Percentiles rank a stretch among this genome's conserved stretches.
phyloP scores from a whole-genome alignment of 2,888 invertebrate species.

The Timandra comae region DNA sequence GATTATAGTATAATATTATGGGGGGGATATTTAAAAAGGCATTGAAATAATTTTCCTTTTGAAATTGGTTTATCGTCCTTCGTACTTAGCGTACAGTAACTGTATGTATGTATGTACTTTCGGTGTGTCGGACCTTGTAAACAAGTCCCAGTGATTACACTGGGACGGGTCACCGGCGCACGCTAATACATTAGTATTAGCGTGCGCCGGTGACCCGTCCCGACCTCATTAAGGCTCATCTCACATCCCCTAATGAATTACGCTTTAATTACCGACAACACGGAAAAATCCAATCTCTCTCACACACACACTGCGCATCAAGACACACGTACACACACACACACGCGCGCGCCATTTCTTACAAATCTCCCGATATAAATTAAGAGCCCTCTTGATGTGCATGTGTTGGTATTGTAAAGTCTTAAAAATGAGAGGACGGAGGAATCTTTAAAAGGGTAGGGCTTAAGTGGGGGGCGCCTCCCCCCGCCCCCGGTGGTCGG shows the following conservation, averaged over 20 bases:
- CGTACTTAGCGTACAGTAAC: too few relatives aligned
- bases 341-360: slow-evolving; percentile 15
- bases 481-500: slow-evolving; percentile 30
- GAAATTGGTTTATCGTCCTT: too few relatives aligned
- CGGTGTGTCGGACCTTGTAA: too few relatives aligned
- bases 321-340: slow-evolving; percentile 29
- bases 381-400: slow-evolving; percentile 54
- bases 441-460: slow-evolving; percentile 76
- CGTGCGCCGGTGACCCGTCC: too few relatives aligned
- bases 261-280: slow-evolving; percentile 65
- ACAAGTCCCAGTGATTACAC: too few relatives aligned
- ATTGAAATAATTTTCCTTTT: too few relatives aligned
- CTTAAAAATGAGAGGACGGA: slow-evolving; percentile 75
- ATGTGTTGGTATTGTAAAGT: slow-evolving; percentile 73
- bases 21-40: too few relatives aligned
- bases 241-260: slow-evolving; percentile 51
- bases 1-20: too few relatives aligned
- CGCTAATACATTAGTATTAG: too few relatives aligned
- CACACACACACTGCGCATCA: slow-evolving; percentile 39
- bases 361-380: slow-evolving; percentile 49
- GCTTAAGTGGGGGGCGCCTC: slow-evolving; percentile 61
- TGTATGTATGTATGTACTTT: too few relatives aligned
- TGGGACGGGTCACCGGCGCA: too few relatives aligned
- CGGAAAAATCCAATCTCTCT: slow-evolving; percentile 70
- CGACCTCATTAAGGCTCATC: slow-evolving; percentile 43